A percentile compares a stretch with the other conserved stretches of the same genome.
Conservation (phyloP, 2,797 vertebrate genomes). For the Sebastes nivosus region DNA sequence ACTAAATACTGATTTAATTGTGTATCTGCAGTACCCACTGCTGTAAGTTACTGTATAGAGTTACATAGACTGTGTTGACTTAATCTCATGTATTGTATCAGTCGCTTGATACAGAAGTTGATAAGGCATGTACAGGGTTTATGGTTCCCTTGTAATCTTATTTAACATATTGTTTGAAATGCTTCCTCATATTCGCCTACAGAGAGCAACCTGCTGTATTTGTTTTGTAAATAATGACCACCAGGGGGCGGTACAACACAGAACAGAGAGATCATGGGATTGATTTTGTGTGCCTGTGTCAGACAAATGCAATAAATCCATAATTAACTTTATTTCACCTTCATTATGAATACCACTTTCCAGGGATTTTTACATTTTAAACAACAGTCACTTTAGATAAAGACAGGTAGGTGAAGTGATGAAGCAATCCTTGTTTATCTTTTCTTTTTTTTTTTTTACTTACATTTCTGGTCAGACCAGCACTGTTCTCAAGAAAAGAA, state of each 20-base stretch:
- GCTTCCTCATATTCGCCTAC: neutral
- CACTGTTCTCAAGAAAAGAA: neutral
- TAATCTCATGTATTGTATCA: neutral
- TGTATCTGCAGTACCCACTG: neutral
- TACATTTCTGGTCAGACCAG: constrained; percentile 9
- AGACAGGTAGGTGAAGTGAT: neutral
- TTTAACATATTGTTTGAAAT: neutral
- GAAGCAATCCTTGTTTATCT: neutral
- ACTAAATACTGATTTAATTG: neutral
- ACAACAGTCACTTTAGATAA: no score
- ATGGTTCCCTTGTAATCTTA: neutral
- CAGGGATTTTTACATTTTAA: neutral
- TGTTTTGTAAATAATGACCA: constrained; percentile 22
- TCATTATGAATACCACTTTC: neutral
- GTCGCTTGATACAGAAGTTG: neutral
- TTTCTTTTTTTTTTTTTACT: neutral
- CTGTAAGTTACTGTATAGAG: neutral
- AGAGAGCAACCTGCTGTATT: neutral
- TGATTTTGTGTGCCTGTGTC: neutral
- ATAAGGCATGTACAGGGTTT: no score
- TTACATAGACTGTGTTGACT: neutral
- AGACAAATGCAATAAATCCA: neutral
- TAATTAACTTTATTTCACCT: neutral
- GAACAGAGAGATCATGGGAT: neutral
- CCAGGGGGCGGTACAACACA: constrained; percentile 58